These are phyloP conservation scores for Dione juno DNA, from an alignment of 2,888 invertebrate species.

Conservation along the genomic window DNA sequence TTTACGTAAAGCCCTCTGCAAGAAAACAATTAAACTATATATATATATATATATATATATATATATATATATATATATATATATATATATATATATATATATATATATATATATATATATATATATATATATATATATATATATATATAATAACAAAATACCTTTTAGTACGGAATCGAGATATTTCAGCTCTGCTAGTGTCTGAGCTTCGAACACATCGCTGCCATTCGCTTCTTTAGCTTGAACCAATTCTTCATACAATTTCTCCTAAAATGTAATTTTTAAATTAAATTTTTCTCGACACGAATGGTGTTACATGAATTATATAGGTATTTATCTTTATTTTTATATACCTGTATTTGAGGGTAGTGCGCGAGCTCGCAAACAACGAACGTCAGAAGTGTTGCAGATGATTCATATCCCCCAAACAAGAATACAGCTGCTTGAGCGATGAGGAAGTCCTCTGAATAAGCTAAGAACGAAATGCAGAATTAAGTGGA, in stretches of 20 bases:
- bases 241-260: conserved; percentile 47
- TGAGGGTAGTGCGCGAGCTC: conserved; percentile 43
- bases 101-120: too few relatives aligned
- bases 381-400: conserved; percentile 39
- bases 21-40: neutral
- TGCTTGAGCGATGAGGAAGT: conserved; percentile 44
- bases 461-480: conserved; percentile 40
- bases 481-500: too few relatives aligned
- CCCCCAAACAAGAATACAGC: conserved; percentile 45
- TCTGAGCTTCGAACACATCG: conserved; percentile 39
- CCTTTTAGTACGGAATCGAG: conserved; percentile 51
- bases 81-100: too few relatives aligned
- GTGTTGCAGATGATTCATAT: conserved; percentile 43
- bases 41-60: too few relatives aligned
- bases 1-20: conserved; percentile 49
- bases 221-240: conserved; percentile 42
- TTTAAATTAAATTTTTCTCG: neutral
- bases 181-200: conserved; percentile 45
- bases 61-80: too few relatives aligned
- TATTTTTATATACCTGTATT: conserved; percentile 45
- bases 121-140: too few relatives aligned
- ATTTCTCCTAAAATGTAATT: conserved; percentile 47
- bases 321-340: too few relatives aligned
- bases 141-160: conserved; percentile 15
- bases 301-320: neutral